phyloP scores from a whole-genome alignment of 1,140 invertebrate species.

The Wiebesia pumilae region DNA sequence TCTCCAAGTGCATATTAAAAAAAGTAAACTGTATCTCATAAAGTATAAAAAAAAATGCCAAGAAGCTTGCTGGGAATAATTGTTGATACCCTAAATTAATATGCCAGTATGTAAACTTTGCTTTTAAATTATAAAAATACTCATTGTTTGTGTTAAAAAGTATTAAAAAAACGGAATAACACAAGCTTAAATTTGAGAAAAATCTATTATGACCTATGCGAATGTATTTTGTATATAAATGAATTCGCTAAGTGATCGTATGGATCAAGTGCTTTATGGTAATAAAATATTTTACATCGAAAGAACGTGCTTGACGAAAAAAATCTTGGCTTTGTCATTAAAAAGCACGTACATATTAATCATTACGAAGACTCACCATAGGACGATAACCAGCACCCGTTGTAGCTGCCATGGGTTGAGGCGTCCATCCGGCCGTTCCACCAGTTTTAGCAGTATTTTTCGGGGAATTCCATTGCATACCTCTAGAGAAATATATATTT shows the following conservation, averaged over 20 bases:
- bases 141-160: background rate
- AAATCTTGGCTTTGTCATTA: conserved; percentile 23
- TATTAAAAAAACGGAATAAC: background rate
- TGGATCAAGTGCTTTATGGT: conserved; percentile 6
- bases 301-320: conserved; percentile 53
- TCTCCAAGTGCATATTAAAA: conserved; percentile 41
- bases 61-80: conserved; percentile 40
- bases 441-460: conserved; percentile 87
- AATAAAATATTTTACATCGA: conserved; percentile 41
- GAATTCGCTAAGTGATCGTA: background rate
- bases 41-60: conserved; percentile 44
- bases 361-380: conserved; percentile 78
- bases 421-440: conserved; percentile 82
- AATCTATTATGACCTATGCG: background rate
- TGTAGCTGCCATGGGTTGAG: conserved; percentile 89
- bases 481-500: conserved; percentile 69
- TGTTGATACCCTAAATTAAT: background rate
- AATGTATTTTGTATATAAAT: conserved; percentile 6
- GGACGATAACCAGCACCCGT: conserved; percentile 89
- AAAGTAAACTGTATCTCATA: conserved; percentile 18
- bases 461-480: conserved; percentile 90
- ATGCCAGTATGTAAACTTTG: conserved; percentile 25
- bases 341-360: background rate
- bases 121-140: background rate
- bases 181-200: background rate